Conservation (phyloP, 2,113 vertebrate species). For the Crotalus horridus region DNA sequence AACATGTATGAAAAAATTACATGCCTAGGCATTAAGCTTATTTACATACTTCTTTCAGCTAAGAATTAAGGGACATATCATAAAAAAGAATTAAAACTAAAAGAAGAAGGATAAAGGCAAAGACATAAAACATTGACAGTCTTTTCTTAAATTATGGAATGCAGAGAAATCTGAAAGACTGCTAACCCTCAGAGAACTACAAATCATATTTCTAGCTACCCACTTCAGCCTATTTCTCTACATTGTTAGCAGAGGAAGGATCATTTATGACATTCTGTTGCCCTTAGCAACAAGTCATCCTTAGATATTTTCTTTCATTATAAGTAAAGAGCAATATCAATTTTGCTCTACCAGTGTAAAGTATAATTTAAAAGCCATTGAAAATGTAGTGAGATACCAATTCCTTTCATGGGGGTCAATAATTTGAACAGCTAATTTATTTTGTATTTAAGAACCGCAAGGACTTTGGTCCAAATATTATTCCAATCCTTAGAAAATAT, state of each 20-base stretch:
- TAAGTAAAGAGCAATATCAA: conserved; percentile 58
- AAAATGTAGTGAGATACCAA: conserved; percentile 44
- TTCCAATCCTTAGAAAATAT: conserved; percentile 48
- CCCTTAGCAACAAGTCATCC: conserved; percentile 58
- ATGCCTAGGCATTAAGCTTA: not conserved
- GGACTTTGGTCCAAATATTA: conserved; percentile 34
- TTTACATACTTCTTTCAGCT: not conserved
- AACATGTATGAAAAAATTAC: not conserved
- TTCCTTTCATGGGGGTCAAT: conserved; percentile 52
- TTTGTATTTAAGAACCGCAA: conserved; percentile 52
- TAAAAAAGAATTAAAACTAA: not conserved
- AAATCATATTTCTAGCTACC: conserved; percentile 53
- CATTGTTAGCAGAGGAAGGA: conserved; percentile 32
- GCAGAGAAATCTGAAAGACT: conserved; percentile 59
- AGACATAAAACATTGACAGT: conserved; percentile 30
- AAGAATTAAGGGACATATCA: conserved; percentile 11
- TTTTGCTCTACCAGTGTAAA: conserved; percentile 55
- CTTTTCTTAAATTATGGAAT: conserved; percentile 45
- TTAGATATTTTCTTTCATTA: conserved; percentile 60
- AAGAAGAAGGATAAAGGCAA: conserved; percentile 21
- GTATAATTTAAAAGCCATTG: conserved; percentile 60
- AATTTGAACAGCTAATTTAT: conserved; percentile 65
- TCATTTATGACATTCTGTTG: conserved; percentile 57
- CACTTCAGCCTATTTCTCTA: conserved; percentile 39
- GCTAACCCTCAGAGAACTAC: conserved; percentile 39